Evolutionary conservation across 2,797 vertebrate genomes (phyloP).

Genomic region (Vultur gryphus): DNA sequence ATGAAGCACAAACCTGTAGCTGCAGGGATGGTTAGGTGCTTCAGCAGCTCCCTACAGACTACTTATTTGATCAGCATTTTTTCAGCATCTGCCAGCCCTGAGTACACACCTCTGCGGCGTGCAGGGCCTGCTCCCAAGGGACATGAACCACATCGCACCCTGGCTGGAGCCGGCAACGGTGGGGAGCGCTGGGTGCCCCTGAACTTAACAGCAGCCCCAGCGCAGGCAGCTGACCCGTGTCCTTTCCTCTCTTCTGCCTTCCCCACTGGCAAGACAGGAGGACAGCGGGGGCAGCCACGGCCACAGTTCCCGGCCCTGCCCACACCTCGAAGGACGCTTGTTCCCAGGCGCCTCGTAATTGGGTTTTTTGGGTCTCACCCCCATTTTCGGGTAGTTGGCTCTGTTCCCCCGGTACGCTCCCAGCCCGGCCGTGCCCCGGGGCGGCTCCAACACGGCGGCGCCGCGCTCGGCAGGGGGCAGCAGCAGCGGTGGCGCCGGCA

Average conservation of each 20-base stretch:
- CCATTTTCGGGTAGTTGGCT: accelerated
- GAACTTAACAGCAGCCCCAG: neutral
- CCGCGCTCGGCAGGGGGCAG: neutral
- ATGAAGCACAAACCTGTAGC: accelerated
- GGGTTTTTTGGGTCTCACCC: neutral
- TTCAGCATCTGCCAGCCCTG: accelerated
- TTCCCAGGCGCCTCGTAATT: accelerated
- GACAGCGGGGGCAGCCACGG: neutral
- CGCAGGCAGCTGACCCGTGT: accelerated
- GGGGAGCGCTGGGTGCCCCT: accelerated
- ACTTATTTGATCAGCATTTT: accelerated
- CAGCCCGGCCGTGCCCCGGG: neutral
- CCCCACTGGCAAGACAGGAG: accelerated
- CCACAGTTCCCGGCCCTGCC: neutral
- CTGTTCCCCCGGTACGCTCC: neutral
- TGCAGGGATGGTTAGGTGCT: accelerated
- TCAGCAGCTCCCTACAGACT: neutral
- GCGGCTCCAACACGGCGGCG: neutral
- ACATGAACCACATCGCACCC: accelerated
- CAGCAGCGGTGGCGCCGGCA: neutral
- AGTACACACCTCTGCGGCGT: accelerated
- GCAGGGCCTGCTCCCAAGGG: neutral
- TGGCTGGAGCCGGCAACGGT: accelerated
- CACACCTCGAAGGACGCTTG: accelerated
- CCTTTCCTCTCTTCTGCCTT: neutral